Conservation (phyloP, 2,113 vertebrate genomes). For the Ginglymostoma cirratum region DNA sequence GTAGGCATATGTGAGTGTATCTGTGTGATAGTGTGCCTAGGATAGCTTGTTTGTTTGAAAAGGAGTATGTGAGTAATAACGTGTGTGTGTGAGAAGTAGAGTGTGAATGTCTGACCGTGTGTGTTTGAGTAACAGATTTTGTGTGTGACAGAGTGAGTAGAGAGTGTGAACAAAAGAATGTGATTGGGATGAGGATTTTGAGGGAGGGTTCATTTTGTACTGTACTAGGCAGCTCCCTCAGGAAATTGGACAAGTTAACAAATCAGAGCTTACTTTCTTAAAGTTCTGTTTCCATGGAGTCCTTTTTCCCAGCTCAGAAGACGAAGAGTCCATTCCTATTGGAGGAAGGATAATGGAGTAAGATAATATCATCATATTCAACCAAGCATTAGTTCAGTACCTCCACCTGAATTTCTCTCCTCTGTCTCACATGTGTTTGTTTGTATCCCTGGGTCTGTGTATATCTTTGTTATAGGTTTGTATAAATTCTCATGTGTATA, state of each 20-base stretch:
- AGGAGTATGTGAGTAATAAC: too few relatives aligned
- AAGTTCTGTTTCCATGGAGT: conserved; percentile 55
- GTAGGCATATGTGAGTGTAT: too few relatives aligned
- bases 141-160: too few relatives aligned
- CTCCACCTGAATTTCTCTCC: not conserved
- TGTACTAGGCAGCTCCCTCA: not conserved
- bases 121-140: not conserved
- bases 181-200: not conserved
- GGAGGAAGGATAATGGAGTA: conserved; percentile 38
- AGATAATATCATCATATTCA: not conserved
- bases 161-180: too few relatives aligned
- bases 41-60: too few relatives aligned
- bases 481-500: not conserved
- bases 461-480: not conserved
- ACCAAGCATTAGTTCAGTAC: not conserved
- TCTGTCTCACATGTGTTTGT: not conserved
- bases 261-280: conserved; percentile 61
- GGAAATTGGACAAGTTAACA: not conserved
- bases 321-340: conserved; percentile 62
- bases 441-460: too few relatives aligned
- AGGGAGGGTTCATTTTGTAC: not conserved
- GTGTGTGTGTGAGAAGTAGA: too few relatives aligned
- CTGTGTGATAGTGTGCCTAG: too few relatives aligned
- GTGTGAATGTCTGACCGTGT: too few relatives aligned
- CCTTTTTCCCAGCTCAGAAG: conserved; percentile 66